Evolutionary conservation across 2,113 vertebrate genomes (phyloP).

Genomic region (Micromys minutus): DNA sequence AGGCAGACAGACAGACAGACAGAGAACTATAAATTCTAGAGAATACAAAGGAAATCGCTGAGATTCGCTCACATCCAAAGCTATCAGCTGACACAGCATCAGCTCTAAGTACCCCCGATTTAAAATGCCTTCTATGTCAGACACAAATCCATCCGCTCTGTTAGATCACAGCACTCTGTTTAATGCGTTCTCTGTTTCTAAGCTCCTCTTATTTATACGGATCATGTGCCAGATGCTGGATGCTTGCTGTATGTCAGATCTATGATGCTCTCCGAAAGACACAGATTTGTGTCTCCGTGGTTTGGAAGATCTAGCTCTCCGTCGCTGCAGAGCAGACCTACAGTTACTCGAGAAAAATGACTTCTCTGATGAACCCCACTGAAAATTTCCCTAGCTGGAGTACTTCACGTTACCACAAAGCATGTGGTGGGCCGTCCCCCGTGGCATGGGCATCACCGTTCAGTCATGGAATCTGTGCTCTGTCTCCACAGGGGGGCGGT

Average conservation of each 20-base stretch:
- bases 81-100: background rate
- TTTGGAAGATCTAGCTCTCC: constrained; percentile 6
- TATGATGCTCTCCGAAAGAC: background rate
- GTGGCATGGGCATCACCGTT: background rate
- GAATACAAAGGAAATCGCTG: background rate
- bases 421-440: background rate
- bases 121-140: background rate
- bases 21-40: background rate
- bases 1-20: background rate
- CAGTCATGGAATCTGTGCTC: background rate
- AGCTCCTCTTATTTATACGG: constrained; percentile 38
- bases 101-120: background rate
- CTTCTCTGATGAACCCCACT: constrained; percentile 43
- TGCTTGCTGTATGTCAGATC: background rate
- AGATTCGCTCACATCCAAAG: background rate
- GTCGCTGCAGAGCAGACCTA: background rate
- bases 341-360: background rate
- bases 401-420: background rate
- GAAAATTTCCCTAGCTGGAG: background rate
- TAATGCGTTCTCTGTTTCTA: constrained; percentile 51
- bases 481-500: constrained; percentile 35
- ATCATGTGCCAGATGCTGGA: background rate
- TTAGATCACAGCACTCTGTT: constrained; percentile 46
- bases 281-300: constrained; percentile 2
- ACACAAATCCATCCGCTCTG: constrained; percentile 1